phyloP scores from a whole-genome alignment of 2,113 vertebrate genomes.

The Ceyx melanurus region DNA sequence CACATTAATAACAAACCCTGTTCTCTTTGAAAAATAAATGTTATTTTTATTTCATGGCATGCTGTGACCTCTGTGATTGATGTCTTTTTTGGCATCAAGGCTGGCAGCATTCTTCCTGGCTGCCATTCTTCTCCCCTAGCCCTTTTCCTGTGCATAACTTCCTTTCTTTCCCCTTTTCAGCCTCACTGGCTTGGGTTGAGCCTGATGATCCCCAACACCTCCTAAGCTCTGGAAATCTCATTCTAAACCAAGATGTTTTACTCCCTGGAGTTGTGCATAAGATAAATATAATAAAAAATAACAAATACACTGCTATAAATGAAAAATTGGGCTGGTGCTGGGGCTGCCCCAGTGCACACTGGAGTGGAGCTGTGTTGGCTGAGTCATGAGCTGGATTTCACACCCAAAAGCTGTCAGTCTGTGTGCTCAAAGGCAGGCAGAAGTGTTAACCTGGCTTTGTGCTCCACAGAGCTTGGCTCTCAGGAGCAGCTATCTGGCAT shows the following conservation, averaged over 20 bases:
- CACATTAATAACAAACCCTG: background rate
- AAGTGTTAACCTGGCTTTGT: background rate
- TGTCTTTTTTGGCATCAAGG: background rate
- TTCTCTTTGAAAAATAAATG: background rate
- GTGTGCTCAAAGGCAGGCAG: background rate
- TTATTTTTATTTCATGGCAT: background rate
- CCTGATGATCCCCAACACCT: background rate
- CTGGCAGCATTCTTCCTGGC: background rate
- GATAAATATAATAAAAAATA: background rate
- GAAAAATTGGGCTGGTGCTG: too few relatives aligned
- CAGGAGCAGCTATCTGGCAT: background rate
- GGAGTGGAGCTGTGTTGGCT: background rate
- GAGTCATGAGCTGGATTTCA: background rate
- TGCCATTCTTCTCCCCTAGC: background rate
- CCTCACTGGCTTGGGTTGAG: background rate
- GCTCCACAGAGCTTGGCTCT: background rate
- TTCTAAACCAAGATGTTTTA: background rate
- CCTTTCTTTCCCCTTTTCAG: background rate
- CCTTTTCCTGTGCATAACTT: background rate
- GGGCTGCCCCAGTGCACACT: background rate
- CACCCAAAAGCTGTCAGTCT: background rate
- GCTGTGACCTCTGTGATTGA: background rate
- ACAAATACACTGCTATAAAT: background rate
- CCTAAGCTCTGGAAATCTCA: background rate
- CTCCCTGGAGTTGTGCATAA: background rate